Base-by-base conservation (phyloP, 2,888 invertebrate species). In the Pheosia gnoma region DNA sequence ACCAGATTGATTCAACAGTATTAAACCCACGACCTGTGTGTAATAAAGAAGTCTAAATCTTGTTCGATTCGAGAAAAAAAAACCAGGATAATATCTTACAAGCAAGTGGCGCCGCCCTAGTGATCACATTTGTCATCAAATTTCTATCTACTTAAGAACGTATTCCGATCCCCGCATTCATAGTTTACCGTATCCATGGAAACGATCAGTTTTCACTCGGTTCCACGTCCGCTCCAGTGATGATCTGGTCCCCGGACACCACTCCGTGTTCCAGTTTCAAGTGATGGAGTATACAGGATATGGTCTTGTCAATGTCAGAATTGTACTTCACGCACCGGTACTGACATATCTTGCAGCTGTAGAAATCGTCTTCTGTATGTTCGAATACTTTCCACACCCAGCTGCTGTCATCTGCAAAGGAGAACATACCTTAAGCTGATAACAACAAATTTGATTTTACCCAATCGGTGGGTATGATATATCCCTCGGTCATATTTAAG, bases 361-460 rank as follows among this genome's bases (percentile, higher is more conserved):
- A 90, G 68, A 75, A 82, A n/a, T 83, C 80, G 0, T 82, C 81
- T 2, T 86, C 87, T 3, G 73, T 77, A 9, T 61, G 71, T 43
- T 89, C 88, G 63, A 93, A 93, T 45, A 93, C 90, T 65, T 93
- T 92, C 93, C 93, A 93, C 0, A 93, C 83, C 93, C 93, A 93
- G 62, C 70, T 77, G 68, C 81, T 78, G 70, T 88, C 86, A 7
- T 82, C 88, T 86, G 85, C 37, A 83, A 81, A 59, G 60, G 43
- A 47, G 62, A 38, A 41, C 41, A 41, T 25, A 25, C 25, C 25
- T 25, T 25, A 25, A 25, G 25, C 25, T 25, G 1, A 1, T 25
- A 25, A 1, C 1, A 25, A 25, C 25, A 25, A 25, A 25, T 25
- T 25, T 25, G 2, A 25, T 25, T 25, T 25, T 25, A 25, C 25